Conservation (phyloP, 2,797 vertebrate genomes). For the Falco novaeseelandiae region DNA sequence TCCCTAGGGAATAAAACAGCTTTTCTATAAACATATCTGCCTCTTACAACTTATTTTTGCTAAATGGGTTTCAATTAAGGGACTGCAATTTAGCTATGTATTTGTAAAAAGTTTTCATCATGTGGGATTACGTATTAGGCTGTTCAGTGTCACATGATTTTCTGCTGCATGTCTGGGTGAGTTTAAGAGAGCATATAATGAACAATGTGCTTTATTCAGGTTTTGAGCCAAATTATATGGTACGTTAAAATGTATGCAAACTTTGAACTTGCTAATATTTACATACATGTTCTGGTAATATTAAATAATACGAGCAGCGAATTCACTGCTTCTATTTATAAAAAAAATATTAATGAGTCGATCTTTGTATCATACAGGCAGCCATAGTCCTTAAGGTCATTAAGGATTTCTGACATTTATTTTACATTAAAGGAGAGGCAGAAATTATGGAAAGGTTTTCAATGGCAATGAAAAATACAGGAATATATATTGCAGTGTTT, state of each 20-base stretch:
- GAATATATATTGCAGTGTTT: background rate
- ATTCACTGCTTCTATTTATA: background rate
- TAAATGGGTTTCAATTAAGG: background rate
- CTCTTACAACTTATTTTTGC: background rate
- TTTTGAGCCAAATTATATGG: background rate
- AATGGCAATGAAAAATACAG: background rate
- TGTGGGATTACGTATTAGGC: background rate
- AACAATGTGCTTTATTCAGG: background rate
- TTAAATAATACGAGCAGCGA: background rate
- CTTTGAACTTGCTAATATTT: background rate
- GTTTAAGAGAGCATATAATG: background rate
- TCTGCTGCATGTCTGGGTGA: background rate
- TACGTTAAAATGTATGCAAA: background rate
- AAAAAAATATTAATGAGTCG: background rate
- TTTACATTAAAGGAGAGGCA: background rate
- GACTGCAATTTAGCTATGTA: background rate
- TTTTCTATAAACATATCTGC: background rate
- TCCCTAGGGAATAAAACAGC: background rate
- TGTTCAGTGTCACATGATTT: background rate
- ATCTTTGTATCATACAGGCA: background rate
- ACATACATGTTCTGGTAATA: background rate
- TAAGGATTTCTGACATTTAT: background rate
- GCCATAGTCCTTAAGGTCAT: background rate
- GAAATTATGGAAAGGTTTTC: background rate
- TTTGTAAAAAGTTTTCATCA: background rate